Percentiles rank a stretch among this genome's conserved stretches.
Conservation (phyloP, 64 coral and sea anemone species). For the Montipora efflorescens region DNA sequence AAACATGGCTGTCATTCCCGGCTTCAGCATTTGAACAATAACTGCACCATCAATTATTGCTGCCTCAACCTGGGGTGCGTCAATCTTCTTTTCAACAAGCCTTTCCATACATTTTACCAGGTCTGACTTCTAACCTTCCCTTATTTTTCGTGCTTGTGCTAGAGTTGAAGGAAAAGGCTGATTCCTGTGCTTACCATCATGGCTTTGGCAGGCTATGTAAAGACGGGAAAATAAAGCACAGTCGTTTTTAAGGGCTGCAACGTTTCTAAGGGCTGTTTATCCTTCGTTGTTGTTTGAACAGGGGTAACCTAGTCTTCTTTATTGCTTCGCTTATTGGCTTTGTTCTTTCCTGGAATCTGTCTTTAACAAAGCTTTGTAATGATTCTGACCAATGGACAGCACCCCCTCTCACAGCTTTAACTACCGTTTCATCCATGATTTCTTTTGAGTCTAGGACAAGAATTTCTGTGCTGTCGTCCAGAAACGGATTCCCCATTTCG, state of each 20-base stretch:
- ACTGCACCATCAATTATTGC: constrained; percentile 36
- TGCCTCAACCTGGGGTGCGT: background rate
- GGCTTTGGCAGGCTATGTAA: too few species aligned
- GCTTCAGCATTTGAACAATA: constrained; percentile 27
- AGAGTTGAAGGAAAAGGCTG: too few species aligned
- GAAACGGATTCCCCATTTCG: constrained; percentile 33
- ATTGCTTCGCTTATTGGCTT: background rate
- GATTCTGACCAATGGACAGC: background rate
- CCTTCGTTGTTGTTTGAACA: constrained; percentile 5
- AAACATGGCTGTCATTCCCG: background rate
- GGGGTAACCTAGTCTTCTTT: too few species aligned
- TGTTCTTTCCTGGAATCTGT: background rate
- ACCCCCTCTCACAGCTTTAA: background rate
- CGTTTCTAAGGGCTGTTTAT: background rate
- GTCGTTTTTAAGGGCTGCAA: constrained; percentile 42
- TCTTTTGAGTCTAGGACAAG: background rate
- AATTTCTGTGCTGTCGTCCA: background rate
- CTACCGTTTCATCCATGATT: background rate
- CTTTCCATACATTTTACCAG: too few species aligned
- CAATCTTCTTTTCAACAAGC: too few species aligned
- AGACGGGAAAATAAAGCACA: constrained; percentile 42
- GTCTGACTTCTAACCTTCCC: too few species aligned
- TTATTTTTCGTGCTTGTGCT: too few species aligned
- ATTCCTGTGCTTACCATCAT: too few species aligned
- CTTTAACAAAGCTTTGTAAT: background rate